Conservation (phyloP, 2,888 invertebrate species). For the Alitta virens region DNA sequence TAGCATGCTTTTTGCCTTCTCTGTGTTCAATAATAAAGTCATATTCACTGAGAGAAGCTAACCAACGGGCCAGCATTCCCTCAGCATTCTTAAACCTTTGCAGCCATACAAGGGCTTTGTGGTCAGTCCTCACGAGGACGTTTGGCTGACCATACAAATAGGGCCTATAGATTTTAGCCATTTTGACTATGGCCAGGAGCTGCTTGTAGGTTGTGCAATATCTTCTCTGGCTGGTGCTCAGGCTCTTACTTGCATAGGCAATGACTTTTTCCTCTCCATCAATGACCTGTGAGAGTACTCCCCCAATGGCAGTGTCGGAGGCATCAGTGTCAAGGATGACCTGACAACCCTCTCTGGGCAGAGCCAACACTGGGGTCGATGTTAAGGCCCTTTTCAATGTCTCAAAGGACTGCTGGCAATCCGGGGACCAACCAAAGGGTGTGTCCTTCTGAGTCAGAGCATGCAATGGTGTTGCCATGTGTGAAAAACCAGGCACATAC, state of each 20-base stretch:
- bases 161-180: not conserved
- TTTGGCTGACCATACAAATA: constrained; percentile 4
- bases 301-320: constrained; percentile 10
- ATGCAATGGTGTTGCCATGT: constrained; percentile 2
- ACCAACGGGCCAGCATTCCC: constrained; percentile 5
- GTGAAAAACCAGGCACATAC: constrained; percentile 8
- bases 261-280: constrained; percentile 11
- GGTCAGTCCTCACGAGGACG: constrained; percentile 7
- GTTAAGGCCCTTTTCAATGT: constrained; percentile 3
- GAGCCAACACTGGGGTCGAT: constrained; percentile 15
- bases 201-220: constrained; percentile 18
- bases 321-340: constrained; percentile 13
- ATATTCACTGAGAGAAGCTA: not conserved
- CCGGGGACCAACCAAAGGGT: constrained; percentile 16
- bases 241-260: constrained; percentile 10
- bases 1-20: not conserved
- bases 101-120: not conserved
- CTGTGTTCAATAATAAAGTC: constrained; percentile 1
- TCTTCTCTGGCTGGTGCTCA: constrained; percentile 2
- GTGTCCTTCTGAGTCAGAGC: not conserved
- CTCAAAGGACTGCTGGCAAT: not conserved
- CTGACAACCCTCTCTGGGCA: not conserved
- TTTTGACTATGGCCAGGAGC: constrained; percentile 9
- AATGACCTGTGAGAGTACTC: constrained; percentile 14
- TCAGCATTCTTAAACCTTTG: not conserved